Conservation (phyloP, 2,888 invertebrate genomes). For the Cantharis rufa region DNA sequence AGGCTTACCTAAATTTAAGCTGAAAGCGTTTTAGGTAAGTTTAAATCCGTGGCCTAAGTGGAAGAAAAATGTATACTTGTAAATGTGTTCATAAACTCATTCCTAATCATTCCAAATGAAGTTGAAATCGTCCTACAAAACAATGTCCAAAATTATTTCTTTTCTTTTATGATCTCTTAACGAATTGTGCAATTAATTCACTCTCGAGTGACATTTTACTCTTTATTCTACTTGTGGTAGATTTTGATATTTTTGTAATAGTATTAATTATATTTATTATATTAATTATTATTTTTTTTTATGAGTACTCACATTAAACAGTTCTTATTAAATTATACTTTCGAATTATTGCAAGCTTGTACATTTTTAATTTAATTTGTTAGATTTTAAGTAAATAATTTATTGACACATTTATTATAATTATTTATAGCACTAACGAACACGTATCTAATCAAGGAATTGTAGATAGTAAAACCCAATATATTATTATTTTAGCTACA, state of each 20-base stretch:
- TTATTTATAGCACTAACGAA: neutral
- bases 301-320: neutral
- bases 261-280: neutral
- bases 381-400: neutral
- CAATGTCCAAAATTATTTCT: neutral
- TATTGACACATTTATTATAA: neutral
- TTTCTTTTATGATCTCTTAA: neutral
- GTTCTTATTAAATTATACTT: neutral
- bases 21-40: neutral
- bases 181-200: neutral
- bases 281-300: neutral
- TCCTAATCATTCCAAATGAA: slow-evolving; percentile 1
- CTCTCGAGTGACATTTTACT: neutral
- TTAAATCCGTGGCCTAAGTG: neutral
- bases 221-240: neutral
- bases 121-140: neutral
- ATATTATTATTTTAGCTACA: neutral
- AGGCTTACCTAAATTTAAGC: neutral
- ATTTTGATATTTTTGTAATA: neutral
- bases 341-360: neutral
- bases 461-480: neutral
- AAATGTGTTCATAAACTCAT: neutral
- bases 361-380: neutral
- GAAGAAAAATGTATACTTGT: neutral
- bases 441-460: neutral